Percentiles rank a stretch among this genome's conserved stretches.
phyloP scores from a whole-genome alignment of 2,797 vertebrate genomes.

The Scolopax bukidnonensis region DNA sequence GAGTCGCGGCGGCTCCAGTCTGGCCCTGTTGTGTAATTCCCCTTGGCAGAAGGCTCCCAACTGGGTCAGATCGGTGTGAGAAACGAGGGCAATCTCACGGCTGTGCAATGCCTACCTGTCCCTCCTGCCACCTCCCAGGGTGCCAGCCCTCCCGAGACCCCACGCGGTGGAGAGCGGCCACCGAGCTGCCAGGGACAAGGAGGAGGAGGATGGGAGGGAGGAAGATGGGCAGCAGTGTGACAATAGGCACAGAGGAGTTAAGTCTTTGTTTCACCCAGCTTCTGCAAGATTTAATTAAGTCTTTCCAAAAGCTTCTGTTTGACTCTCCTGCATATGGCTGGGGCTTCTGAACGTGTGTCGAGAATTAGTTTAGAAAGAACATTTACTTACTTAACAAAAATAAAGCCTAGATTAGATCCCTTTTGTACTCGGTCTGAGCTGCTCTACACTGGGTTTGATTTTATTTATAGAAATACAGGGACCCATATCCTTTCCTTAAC shows the following conservation, averaged over 20 bases:
- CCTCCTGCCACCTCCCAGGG: background rate
- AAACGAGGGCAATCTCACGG: slow-evolving; percentile 38
- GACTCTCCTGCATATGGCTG: background rate
- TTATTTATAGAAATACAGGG: background rate
- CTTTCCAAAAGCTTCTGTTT: background rate
- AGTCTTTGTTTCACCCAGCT: background rate
- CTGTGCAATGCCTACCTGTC: slow-evolving; percentile 33
- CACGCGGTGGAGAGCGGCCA: background rate
- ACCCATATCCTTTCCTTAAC: background rate
- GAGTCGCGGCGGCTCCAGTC: slow-evolving; percentile 17
- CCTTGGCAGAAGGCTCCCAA: slow-evolving; percentile 63
- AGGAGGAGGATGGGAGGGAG: background rate
- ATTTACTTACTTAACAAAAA: background rate
- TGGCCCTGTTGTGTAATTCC: slow-evolving; percentile 68
- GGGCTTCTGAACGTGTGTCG: background rate
- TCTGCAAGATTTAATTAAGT: slow-evolving; percentile 25
- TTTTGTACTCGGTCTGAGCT: background rate
- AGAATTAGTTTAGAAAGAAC: background rate
- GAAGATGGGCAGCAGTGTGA: background rate
- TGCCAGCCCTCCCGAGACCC: background rate
- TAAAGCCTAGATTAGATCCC: background rate
- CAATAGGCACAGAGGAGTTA: background rate
- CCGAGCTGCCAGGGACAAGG: background rate
- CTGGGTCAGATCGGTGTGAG: slow-evolving; percentile 59
- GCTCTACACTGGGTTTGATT: background rate